These are phyloP conservation scores for Tachuris rubrigastra DNA, from an alignment of 2,113 vertebrate species.

Conservation along the genomic window DNA sequence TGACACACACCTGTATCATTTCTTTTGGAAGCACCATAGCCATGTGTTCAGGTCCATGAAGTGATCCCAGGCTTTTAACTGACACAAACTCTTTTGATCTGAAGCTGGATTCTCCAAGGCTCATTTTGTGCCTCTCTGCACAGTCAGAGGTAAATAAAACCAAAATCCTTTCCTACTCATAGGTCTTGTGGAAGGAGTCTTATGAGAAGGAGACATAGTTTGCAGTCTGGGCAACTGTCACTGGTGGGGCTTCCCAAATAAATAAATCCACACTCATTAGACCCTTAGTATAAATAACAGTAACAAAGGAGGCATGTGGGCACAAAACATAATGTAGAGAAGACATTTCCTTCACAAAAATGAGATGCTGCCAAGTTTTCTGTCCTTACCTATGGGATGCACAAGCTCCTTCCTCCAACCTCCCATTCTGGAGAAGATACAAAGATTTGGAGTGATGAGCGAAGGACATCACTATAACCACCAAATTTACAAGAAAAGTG, in stretches of 20 bases:
- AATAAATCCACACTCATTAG: fast-evolving
- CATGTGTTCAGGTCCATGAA: fast-evolving
- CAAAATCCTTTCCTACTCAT: fast-evolving
- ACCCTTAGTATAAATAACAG: fast-evolving
- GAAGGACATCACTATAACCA: neutral
- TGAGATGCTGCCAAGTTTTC: neutral
- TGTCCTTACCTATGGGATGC: neutral
- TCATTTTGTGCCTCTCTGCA: neutral
- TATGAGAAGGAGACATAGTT: neutral
- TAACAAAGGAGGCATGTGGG: neutral
- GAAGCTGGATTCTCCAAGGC: neutral
- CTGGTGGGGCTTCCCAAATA: neutral
- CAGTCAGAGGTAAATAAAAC: neutral
- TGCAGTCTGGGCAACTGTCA: neutral
- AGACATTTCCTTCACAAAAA: neutral
- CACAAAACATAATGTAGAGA: neutral
- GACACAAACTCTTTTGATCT: neutral
- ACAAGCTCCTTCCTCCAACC: fast-evolving
- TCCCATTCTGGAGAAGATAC: neutral
- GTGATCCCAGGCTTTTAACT: neutral
- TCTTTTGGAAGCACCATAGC: neutral
- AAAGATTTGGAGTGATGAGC: neutral
- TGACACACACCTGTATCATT: fast-evolving
- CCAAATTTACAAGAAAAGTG: neutral
- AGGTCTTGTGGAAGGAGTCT: neutral